These are phyloP conservation scores for Cabera pusaria DNA, from an alignment of 2,888 invertebrate genomes.

Conservation along the genomic window DNA sequence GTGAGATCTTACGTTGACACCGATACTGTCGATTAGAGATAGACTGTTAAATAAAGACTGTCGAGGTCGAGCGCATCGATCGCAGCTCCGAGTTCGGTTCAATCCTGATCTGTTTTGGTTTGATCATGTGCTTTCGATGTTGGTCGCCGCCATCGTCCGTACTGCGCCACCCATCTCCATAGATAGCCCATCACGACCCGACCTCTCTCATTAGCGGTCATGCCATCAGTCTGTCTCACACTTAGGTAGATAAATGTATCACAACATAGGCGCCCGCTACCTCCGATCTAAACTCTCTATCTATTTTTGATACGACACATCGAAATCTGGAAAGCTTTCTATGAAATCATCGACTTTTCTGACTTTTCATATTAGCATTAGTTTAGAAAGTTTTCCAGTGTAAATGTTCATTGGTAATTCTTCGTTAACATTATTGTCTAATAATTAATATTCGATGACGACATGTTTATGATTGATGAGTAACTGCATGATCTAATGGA, in stretches of 20 bases:
- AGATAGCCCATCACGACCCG: slow-evolving; percentile 68
- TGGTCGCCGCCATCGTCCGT: slow-evolving; percentile 69
- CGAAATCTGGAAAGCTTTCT: slow-evolving; percentile 75
- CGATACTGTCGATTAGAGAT: slow-evolving; percentile 65
- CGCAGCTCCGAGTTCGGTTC: slow-evolving; percentile 63
- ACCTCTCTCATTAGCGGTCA: slow-evolving; percentile 75
- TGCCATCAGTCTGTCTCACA: slow-evolving; percentile 71
- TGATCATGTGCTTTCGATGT: slow-evolving; percentile 81
- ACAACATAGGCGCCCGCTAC: slow-evolving; percentile 81
- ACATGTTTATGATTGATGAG: slow-evolving; percentile 34
- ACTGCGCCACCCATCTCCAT: slow-evolving; percentile 65
- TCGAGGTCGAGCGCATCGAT: slow-evolving; percentile 76
- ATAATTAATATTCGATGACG: slow-evolving; percentile 47
- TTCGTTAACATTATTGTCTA: slow-evolving; percentile 55
- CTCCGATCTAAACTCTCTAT: slow-evolving; percentile 53
- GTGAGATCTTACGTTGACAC: slow-evolving; percentile 72
- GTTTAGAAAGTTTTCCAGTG: slow-evolving; percentile 79
- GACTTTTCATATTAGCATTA: slow-evolving; percentile 58
- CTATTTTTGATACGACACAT: slow-evolving; percentile 54
- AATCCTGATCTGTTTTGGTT: slow-evolving; percentile 62
- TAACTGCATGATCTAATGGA: slow-evolving; percentile 37
- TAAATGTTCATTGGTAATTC: slow-evolving; percentile 47
- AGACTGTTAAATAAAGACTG: slow-evolving; percentile 78
- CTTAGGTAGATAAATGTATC: slow-evolving; percentile 81
- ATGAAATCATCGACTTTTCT: slow-evolving; percentile 51